Conservation (phyloP, 2,888 invertebrate species). For the Himalopsyche japonica region DNA sequence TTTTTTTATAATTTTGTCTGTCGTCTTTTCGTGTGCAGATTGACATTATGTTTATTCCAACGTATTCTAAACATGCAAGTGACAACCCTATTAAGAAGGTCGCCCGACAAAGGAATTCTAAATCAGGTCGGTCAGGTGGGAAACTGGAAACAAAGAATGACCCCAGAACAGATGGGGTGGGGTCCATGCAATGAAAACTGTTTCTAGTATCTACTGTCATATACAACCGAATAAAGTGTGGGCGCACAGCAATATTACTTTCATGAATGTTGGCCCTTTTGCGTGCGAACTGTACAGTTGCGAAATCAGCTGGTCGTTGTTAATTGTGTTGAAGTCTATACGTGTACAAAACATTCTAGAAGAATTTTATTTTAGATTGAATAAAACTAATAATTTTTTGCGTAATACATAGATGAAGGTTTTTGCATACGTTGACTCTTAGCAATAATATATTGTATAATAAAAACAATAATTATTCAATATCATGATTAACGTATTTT, state of each 20-base stretch:
- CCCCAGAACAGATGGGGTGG: background rate
- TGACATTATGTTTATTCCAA: no score
- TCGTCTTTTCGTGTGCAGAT: no score
- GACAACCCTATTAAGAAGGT: background rate
- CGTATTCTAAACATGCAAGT: background rate
- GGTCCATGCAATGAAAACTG: background rate
- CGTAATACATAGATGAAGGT: no score
- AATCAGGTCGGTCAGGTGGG: conserved; percentile 1
- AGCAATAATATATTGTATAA: no score
- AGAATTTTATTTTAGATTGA: no score
- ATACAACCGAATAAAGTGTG: background rate
- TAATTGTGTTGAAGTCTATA: background rate
- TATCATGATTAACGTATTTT: no score
- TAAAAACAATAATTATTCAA: no score
- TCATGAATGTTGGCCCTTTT: background rate
- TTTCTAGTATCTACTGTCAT: background rate
- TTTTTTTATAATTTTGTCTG: no score
- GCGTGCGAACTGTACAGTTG: background rate
- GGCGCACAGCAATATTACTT: background rate
- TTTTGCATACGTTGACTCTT: no score
- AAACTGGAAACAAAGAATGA: background rate
- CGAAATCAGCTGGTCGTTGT: background rate
- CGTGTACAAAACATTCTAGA: no score
- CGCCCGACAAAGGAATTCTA: background rate
- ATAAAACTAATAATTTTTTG: no score